Conservation (phyloP, 2,888 invertebrate genomes). For the Reticulitermes lucifugus region DNA sequence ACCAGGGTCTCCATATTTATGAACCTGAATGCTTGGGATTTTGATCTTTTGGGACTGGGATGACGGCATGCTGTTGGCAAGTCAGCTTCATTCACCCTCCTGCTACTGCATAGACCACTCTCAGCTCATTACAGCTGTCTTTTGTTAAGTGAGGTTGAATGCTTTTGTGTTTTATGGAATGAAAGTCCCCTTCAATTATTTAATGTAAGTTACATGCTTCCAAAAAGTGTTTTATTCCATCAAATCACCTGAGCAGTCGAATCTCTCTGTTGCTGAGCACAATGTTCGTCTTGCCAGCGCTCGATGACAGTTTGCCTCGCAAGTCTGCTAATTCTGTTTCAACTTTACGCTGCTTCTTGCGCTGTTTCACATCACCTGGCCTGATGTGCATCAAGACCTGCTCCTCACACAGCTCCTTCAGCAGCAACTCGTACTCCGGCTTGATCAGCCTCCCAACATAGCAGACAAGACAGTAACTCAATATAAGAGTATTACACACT, state of each 20-base stretch:
- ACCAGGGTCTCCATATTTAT: too few species aligned
- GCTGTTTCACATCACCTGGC: constrained; percentile 85
- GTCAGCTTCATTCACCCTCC: too few species aligned
- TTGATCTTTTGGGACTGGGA: too few species aligned
- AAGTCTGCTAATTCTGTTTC: constrained; percentile 92
- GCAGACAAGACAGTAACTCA: neutral
- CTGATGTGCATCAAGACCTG: constrained; percentile 86
- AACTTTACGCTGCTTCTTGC: constrained; percentile 90
- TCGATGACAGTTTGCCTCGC: constrained; percentile 81
- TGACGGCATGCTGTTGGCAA: too few species aligned
- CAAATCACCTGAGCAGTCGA: constrained; percentile 37
- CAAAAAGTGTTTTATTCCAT: too few species aligned
- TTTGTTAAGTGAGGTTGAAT: too few species aligned
- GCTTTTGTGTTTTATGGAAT: too few species aligned
- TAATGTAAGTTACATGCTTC: too few species aligned
- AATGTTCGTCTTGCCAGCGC: constrained; percentile 76
- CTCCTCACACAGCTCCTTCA: constrained; percentile 88
- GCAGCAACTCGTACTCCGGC: constrained; percentile 75
- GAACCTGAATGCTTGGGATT: too few species aligned
- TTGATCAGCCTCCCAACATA: constrained; percentile 72
- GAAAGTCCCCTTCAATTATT: too few species aligned
- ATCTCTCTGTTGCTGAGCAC: constrained; percentile 79
- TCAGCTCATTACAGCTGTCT: too few species aligned
- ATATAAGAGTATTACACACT: neutral
- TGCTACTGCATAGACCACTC: too few species aligned